Evolutionary conservation across 2,113 vertebrate species (phyloP).

Genomic region (Myotis davidii): DNA sequence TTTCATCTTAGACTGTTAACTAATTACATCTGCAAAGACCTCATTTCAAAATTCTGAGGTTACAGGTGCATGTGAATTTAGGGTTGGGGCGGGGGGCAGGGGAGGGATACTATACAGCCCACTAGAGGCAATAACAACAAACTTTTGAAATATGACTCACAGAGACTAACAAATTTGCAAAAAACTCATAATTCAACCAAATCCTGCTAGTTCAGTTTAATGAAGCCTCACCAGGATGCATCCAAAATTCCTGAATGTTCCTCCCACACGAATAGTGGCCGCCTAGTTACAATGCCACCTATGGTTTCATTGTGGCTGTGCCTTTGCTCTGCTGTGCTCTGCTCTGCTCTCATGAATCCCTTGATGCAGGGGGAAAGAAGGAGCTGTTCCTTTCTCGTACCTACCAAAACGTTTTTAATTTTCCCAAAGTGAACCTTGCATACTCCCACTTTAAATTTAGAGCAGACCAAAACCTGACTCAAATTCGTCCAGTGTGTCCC

Average conservation of each 20-base stretch:
- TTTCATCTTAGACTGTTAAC: background rate
- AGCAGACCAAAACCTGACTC: background rate
- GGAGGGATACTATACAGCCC: background rate
- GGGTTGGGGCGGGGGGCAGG: too few species aligned
- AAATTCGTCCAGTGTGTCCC: background rate
- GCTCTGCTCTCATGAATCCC: background rate
- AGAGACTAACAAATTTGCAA: background rate
- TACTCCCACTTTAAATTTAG: background rate
- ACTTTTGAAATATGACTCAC: background rate
- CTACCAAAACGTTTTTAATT: background rate
- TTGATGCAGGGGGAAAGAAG: background rate
- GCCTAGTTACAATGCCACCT: background rate
- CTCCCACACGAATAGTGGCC: rapidly evolving
- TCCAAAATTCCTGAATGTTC: background rate
- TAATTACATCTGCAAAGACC: background rate
- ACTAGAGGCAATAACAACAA: background rate
- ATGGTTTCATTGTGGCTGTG: background rate
- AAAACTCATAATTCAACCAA: background rate
- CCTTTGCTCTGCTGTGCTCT: background rate
- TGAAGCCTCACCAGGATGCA: background rate
- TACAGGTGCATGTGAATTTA: background rate
- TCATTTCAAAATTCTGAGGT: background rate
- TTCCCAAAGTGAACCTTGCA: background rate
- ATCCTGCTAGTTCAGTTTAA: background rate
- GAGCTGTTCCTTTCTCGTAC: background rate